Evolutionary conservation across 2,888 invertebrate species (phyloP).

Genomic region (Lasiommata megera): DNA sequence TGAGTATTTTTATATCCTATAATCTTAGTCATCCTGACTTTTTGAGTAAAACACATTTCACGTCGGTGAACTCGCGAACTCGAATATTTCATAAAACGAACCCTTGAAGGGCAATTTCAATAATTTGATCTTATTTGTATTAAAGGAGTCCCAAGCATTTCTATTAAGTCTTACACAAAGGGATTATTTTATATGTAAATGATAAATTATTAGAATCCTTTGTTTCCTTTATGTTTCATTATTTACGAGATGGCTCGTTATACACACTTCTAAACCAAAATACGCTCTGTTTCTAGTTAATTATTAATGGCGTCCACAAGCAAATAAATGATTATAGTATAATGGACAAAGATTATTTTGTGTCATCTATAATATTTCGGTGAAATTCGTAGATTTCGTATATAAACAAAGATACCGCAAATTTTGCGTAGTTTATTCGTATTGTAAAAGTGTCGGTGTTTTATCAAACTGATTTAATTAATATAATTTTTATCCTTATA

Average conservation of each 20-base stretch:
- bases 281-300: background rate
- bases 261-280: background rate
- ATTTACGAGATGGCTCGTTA: slow-evolving; percentile 5
- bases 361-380: too few species aligned
- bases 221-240: slow-evolving; percentile 12
- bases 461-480: too few species aligned
- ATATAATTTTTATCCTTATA: too few species aligned
- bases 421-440: too few species aligned
- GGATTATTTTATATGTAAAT: slow-evolving; percentile 9
- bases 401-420: too few species aligned
- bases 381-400: too few species aligned
- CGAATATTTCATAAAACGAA: background rate
- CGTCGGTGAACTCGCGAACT: too few species aligned
- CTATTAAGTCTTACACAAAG: background rate
- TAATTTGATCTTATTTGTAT: background rate
- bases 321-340: background rate
- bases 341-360: background rate
- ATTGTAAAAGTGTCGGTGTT: too few species aligned
- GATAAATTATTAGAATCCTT: slow-evolving; percentile 5
- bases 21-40: too few species aligned
- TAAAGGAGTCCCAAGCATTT: slow-evolving; percentile 1
- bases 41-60: too few species aligned
- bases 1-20: too few species aligned
- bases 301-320: background rate
- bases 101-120: background rate